These are phyloP conservation scores for Drosophila murphyi DNA, from an alignment of 1,140 invertebrate species.

Conservation along the genomic window DNA sequence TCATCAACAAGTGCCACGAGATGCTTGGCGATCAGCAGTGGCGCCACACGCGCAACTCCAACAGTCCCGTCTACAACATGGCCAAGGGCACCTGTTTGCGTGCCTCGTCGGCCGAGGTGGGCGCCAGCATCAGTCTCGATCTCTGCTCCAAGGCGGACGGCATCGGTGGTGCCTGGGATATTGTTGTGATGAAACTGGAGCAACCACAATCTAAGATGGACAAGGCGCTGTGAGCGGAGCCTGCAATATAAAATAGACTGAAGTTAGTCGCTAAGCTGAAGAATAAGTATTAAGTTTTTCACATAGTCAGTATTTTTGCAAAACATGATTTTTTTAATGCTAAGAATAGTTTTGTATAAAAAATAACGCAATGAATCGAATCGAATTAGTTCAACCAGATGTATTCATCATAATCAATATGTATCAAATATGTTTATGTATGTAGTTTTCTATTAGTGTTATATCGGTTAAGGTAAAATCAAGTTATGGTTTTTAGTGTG, in stretches of 20 bases:
- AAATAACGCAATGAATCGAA: background rate
- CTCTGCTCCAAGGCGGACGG: conserved; percentile 88
- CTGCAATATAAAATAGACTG: conserved; percentile 70
- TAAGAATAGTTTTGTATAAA: background rate
- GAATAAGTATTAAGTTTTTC: conserved; percentile 64
- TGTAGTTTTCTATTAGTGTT: conserved; percentile 7
- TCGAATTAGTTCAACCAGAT: background rate
- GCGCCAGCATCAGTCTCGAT: conserved; percentile 88
- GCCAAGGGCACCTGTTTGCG: conserved; percentile 93
- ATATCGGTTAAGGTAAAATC: background rate
- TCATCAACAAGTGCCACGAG: conserved; percentile 95
- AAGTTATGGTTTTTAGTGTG: background rate
- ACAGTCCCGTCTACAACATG: conserved; percentile 93
- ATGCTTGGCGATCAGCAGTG: conserved; percentile 95
- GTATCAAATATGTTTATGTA: conserved; percentile 11
- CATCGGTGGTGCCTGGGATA: conserved; percentile 89
- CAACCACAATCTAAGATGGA: conserved; percentile 30
- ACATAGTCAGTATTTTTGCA: conserved; percentile 69
- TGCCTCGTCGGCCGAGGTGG: conserved; percentile 85
- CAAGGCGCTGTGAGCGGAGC: conserved; percentile 51
- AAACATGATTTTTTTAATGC: background rate
- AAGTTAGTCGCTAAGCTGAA: conserved; percentile 54
- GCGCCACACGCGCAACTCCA: conserved; percentile 89
- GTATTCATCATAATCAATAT: background rate
- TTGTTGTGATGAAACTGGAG: conserved; percentile 84